Percentiles rank a stretch among this genome's conserved stretches.
phyloP scores from a whole-genome alignment of 2,888 invertebrate genomes.

The Acleris literana region DNA sequence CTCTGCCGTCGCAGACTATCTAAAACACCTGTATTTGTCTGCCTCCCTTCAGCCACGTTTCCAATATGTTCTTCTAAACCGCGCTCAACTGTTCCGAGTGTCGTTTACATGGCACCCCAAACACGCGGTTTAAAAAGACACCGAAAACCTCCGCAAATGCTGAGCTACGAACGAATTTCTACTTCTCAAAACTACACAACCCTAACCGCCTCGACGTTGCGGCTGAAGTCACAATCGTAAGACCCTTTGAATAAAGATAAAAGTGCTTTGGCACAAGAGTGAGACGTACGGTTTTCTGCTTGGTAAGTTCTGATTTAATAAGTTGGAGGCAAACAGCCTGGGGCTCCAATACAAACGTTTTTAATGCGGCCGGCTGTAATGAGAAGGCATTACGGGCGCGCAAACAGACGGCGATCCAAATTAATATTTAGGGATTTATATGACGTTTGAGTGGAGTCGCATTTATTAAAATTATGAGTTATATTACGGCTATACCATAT shows the following conservation, averaged over 20 bases:
- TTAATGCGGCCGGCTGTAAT: conserved; percentile 5
- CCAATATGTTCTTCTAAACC: too few relatives aligned
- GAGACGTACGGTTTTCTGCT: background rate
- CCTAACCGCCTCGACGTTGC: background rate
- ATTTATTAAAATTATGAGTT: too few relatives aligned
- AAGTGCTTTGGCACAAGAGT: background rate
- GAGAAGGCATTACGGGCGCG: background rate
- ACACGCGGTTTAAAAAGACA: conserved; percentile 15
- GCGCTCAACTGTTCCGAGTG: too few relatives aligned
- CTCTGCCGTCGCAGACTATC: too few relatives aligned
- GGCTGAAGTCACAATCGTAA: background rate
- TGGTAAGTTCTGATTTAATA: conserved; percentile 19
- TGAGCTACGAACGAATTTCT: background rate
- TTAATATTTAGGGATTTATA: conserved; percentile 2
- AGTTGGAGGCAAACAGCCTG: conserved; percentile 25
- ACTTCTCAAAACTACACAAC: background rate
- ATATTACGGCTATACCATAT: too few relatives aligned
- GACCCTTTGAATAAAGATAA: background rate
- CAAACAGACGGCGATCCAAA: background rate
- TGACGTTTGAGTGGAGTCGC: too few relatives aligned
- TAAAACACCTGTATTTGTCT: too few relatives aligned
- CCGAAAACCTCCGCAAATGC: conserved; percentile 1
- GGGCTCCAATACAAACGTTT: conserved; percentile 5
- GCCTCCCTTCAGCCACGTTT: too few relatives aligned
- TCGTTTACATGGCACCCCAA: background rate